Conservation (phyloP, 2,888 invertebrate genomes). For the Heliconius aoede region DNA sequence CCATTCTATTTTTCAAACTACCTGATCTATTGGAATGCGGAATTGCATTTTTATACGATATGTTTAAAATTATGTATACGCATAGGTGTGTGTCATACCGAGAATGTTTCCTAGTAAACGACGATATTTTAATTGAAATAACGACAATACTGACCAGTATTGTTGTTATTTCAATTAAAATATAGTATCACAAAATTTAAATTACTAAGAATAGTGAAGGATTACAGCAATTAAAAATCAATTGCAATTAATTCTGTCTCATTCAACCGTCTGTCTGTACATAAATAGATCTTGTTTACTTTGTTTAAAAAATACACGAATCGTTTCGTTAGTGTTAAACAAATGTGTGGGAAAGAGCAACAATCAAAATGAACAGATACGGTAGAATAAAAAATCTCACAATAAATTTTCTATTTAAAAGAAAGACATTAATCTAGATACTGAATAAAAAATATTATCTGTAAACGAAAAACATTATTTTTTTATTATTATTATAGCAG, state of each 20-base stretch:
- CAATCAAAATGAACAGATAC: not conserved
- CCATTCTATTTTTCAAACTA: not conserved
- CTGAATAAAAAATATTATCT: too few relatives aligned
- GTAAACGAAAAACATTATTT: too few relatives aligned
- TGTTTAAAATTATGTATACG: not conserved
- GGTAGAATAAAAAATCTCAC: not conserved
- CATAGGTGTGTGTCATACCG: not conserved
- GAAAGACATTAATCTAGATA: too few relatives aligned
- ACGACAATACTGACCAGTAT: not conserved
- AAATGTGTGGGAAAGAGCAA: not conserved
- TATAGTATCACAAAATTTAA: not conserved
- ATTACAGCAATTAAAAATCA: constrained; percentile 23
- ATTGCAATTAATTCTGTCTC: not conserved
- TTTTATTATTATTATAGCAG: too few relatives aligned
- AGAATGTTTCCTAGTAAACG: constrained; percentile 1
- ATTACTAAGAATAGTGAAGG: not conserved
- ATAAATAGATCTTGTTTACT: constrained; percentile 19
- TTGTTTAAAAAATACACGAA: constrained; percentile 5
- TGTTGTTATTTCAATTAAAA: not conserved
- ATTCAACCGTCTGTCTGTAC: constrained; percentile 5
- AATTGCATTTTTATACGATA: constrained; percentile 6
- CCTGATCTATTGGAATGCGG: constrained; percentile 3
- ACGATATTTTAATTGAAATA: too few relatives aligned
- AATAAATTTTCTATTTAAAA: not conserved
- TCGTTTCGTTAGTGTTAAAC: not conserved